Percentiles rank a stretch among this genome's conserved stretches.
Evolutionary conservation across 2,113 vertebrate species (phyloP).

Genomic region (Potamarius usumacintae): DNA sequence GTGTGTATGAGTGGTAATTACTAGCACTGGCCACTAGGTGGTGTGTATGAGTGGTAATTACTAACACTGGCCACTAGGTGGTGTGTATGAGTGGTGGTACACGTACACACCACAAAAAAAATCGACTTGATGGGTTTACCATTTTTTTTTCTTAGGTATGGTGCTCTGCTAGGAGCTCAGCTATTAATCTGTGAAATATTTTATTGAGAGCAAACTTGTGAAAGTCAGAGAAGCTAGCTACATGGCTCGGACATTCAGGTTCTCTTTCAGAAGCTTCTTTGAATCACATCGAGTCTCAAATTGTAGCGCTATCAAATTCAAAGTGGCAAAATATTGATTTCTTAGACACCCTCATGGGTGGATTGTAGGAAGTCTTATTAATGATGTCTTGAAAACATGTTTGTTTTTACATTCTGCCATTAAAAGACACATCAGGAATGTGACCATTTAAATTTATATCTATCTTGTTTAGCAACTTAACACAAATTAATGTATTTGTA

Average conservation of each 20-base stretch:
- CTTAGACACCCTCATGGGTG: neutral
- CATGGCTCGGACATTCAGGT: neutral
- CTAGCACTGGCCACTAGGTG: no score
- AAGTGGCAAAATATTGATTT: neutral
- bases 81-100: no score
- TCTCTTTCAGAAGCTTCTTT: neutral
- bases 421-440: neutral
- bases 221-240: neutral
- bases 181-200: neutral
- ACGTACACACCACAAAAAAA: no score
- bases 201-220: neutral
- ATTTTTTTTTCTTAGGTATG: no score
- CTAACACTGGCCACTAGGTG: no score
- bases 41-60: no score
- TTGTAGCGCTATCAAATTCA: neutral
- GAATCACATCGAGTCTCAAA: neutral
- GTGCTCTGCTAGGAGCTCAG: no score
- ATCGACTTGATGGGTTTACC: no score
- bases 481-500: neutral
- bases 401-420: no score
- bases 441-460: neutral
- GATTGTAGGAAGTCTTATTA: neutral
- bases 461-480: neutral
- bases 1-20: no score
- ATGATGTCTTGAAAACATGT: neutral